These are phyloP conservation scores for Notodonta dromedarius DNA, from an alignment of 2,888 invertebrate genomes.

Conservation along the genomic window DNA sequence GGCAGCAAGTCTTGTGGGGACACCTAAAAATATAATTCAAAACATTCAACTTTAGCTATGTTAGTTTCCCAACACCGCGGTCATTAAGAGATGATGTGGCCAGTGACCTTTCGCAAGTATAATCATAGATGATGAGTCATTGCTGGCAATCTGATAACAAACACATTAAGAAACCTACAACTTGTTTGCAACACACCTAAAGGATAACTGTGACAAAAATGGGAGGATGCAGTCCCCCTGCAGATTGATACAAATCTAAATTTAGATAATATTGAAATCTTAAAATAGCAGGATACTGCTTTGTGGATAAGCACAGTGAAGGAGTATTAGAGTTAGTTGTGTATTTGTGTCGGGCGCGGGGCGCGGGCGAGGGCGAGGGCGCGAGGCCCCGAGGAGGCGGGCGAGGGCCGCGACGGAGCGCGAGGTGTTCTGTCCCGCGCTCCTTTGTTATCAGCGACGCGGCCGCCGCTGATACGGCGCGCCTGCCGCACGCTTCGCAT, in stretches of 20 bases:
- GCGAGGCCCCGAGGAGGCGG: slow-evolving; percentile 37
- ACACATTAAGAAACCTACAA: slow-evolving; percentile 48
- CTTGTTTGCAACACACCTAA: slow-evolving; percentile 31
- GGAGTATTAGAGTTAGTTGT: slow-evolving; percentile 43
- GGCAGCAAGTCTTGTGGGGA: slow-evolving; percentile 90
- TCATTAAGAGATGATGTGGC: slow-evolving; percentile 71
- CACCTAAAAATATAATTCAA: slow-evolving; percentile 83
- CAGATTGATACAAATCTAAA: slow-evolving; percentile 74
- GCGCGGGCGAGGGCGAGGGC: slow-evolving; percentile 33
- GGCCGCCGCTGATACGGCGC: slow-evolving; percentile 66
- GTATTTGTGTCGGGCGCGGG: slow-evolving; percentile 45
- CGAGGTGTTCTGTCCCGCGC: slow-evolving; percentile 52
- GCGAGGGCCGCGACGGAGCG: slow-evolving; percentile 35
- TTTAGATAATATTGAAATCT: slow-evolving; percentile 80
- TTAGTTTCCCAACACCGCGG: slow-evolving; percentile 55
- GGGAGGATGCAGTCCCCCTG: slow-evolving; percentile 65
- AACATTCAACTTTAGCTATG: slow-evolving; percentile 37
- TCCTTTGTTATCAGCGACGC: slow-evolving; percentile 82
- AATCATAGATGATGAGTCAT: slow-evolving; percentile 80
- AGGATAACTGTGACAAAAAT: slow-evolving; percentile 48
- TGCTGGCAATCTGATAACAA: slow-evolving; percentile 65
- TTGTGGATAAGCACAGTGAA: slow-evolving; percentile 56
- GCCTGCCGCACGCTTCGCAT: slow-evolving; percentile 71
- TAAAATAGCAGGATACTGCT: slow-evolving; percentile 74
- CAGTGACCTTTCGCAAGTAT: slow-evolving; percentile 74